Evolutionary conservation across 2,797 vertebrate genomes (phyloP).

Genomic region (Hemibagrus guttatus): DNA sequence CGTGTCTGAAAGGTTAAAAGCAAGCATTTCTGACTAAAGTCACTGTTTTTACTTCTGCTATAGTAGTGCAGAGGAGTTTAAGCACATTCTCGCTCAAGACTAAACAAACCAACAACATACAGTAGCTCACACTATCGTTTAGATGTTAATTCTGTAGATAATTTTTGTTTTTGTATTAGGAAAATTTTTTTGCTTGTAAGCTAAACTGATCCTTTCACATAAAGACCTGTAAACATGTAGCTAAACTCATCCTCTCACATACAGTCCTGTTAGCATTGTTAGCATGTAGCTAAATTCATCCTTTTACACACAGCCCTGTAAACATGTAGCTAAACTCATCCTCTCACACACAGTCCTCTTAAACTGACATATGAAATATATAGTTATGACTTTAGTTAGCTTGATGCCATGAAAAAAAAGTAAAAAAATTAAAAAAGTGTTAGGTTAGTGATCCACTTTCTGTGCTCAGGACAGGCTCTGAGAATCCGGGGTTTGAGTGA

Average conservation of each 20-base stretch:
- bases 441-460: not conserved
- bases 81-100: not conserved
- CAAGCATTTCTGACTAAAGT: no score
- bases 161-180: not conserved
- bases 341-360: not conserved
- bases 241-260: not conserved
- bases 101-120: not conserved
- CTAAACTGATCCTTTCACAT: not conserved
- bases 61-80: not conserved
- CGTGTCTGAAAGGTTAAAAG: slow-evolving; percentile 4
- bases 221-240: not conserved
- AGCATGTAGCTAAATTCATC: not conserved
- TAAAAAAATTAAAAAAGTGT: not conserved
- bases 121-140: not conserved
- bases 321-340: not conserved
- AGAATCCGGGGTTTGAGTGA: not conserved
- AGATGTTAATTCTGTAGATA: not conserved
- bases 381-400: not conserved
- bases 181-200: not conserved
- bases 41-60: not conserved
- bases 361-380: not conserved
- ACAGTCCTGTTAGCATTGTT: not conserved
- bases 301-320: not conserved
- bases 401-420: not conserved
- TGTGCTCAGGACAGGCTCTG: not conserved